Base-by-base conservation (phyloP, 2,888 invertebrate species). In the Eumerus sabulonum region DNA sequence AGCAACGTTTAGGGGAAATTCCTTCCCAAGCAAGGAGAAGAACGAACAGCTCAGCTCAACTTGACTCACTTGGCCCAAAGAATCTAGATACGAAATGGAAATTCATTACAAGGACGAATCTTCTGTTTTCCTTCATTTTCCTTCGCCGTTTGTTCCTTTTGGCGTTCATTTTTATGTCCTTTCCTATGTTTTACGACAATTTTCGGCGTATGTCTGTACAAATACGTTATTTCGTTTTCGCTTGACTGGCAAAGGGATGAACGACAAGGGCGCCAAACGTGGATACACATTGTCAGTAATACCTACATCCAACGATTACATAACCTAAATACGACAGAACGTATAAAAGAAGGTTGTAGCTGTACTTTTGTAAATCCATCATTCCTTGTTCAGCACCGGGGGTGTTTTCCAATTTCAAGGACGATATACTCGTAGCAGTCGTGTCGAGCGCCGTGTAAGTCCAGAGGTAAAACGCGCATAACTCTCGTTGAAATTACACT, bases 51-150 rank as follows among this genome's bases (percentile, higher is more conserved):
- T n/a, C n/a, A n/a, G n/a, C n/a, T n/a, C n/a, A n/a, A n/a, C n/a
- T n/a, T n/a, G n/a, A n/a, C n/a, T n/a, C n/a, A n/a, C n/a, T n/a
- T 11, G 7, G 36, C 13, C 16, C 17, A 27, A 3, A 1, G 14
- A 17, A 14, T 18, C n/a, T 47, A n/a, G 47, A 68, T 54, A 70
- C 60, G 60, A 62, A 70, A 62, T 70, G 60, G 27, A 70, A 62
- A 62, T 70, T 70, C 62, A 70, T 60, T 70, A 70, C 70, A 44
- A 40, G 40, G 38, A 62, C 62, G 60, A 60, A 47, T 53, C 27
- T 54, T 19, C n/a, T n/a, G n/a, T n/a, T n/a, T n/a, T n/a, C n/a
- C n/a, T n/a, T n/a, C n/a, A n/a, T n/a, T n/a, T n/a, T n/a, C n/a
- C n/a, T n/a, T n/a, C n/a, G n/a, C n/a, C n/a, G n/a, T n/a, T n/a